Conservation (phyloP, 2,113 vertebrate species). For the Columba livia region DNA sequence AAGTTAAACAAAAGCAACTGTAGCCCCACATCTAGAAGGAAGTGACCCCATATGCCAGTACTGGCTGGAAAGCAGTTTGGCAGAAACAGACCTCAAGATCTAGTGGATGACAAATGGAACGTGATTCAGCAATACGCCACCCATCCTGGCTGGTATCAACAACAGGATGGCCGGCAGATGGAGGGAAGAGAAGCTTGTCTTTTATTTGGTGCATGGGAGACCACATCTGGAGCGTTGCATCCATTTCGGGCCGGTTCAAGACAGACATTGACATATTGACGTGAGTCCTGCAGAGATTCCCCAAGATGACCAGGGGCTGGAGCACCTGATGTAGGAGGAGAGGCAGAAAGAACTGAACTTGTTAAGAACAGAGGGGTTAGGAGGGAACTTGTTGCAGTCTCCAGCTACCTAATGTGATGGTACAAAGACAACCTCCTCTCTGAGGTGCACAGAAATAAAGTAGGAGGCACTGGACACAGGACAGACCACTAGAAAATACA, state of each 20-base stretch:
- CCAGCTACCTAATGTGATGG: background rate
- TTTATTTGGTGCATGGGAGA: background rate
- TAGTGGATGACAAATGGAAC: background rate
- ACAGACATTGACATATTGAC: background rate
- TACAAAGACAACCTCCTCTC: background rate
- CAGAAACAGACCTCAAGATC: background rate
- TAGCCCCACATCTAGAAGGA: background rate
- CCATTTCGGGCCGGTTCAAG: background rate
- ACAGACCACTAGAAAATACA: background rate
- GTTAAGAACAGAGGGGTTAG: background rate
- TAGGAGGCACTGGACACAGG: background rate
- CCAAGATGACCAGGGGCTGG: background rate
- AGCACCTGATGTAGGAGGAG: background rate
- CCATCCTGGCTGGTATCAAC: background rate
- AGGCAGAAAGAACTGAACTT: background rate
- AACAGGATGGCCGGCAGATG: background rate
- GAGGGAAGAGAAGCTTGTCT: background rate
- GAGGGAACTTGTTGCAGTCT: background rate
- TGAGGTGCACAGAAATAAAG: background rate
- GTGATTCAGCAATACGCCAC: background rate
- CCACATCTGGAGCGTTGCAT: background rate
- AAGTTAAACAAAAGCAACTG: background rate
- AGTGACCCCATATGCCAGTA: background rate
- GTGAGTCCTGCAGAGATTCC: background rate
- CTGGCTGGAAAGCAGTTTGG: background rate